Conservation (phyloP, 2,888 invertebrate species). For the Hypselothyrea guttata region DNA sequence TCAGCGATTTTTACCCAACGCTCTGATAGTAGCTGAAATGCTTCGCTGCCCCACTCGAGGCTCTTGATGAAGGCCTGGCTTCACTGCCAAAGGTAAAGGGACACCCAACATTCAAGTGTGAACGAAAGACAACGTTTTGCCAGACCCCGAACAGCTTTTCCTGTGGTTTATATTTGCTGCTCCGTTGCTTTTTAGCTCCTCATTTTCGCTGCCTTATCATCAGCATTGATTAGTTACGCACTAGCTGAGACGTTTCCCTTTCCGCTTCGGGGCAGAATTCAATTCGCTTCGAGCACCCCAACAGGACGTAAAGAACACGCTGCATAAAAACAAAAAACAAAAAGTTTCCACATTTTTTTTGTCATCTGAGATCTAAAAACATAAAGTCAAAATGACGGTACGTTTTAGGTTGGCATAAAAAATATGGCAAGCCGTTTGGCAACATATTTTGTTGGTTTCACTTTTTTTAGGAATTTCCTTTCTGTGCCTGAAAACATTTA, state of each 20-base stretch:
- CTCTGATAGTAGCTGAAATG: conserved; percentile 69
- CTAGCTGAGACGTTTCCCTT: conserved; percentile 12
- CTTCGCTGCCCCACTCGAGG: conserved; percentile 45
- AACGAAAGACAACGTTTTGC: conserved; percentile 26
- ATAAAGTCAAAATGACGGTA: conserved; percentile 36
- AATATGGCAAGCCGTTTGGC: conserved; percentile 31
- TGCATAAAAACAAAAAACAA: conserved; percentile 31
- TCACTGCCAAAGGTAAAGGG: conserved; percentile 40
- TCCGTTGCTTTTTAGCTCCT: conserved; percentile 14
- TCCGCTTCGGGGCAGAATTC: conserved; percentile 14
- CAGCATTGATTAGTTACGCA: conserved; percentile 64
- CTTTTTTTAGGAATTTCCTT: conserved; percentile 1
- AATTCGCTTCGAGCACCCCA: conserved; percentile 15
- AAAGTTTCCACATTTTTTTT: too few relatives aligned
- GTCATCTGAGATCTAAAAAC: conserved; percentile 30
- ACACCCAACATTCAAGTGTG: conserved; percentile 3
- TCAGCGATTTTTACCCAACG: conserved; percentile 72
- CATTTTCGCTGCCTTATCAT: conserved; percentile 19
- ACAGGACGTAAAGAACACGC: conserved; percentile 20
- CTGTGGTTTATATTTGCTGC: conserved; percentile 43
- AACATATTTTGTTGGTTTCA: conserved; percentile 5
- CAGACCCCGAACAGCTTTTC: conserved; percentile 32
- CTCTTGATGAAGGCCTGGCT: conserved; percentile 44
- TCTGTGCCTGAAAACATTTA: conserved; percentile 5
- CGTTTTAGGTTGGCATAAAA: conserved; percentile 35